A percentile compares a stretch with the other conserved stretches of the same genome.
These are phyloP conservation scores for Amphiura filiformis DNA, from an alignment of 35 echinoderm and acorn worm genomes.

Conservation along the genomic window DNA sequence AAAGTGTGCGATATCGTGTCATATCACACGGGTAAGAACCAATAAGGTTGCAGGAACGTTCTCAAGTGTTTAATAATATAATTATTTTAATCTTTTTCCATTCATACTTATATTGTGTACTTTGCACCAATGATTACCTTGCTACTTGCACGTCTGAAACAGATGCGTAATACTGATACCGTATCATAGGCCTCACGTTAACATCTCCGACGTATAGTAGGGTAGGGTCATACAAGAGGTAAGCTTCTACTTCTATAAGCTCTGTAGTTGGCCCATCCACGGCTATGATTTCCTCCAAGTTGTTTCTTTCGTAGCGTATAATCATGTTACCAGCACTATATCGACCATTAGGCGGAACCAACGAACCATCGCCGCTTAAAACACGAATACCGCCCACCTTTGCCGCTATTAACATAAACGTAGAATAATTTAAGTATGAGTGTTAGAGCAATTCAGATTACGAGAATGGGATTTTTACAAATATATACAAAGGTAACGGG, in stretches of 20 bases:
- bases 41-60: no score
- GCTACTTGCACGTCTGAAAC: not conserved
- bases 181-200: conserved; percentile 42
- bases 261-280: conserved; percentile 22
- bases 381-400: not conserved
- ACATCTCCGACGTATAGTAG: conserved; percentile 36
- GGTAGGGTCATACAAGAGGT: conserved; percentile 37
- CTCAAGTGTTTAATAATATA: no score
- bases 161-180: conserved; percentile 43
- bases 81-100: no score
- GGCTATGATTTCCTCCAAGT: conserved; percentile 16
- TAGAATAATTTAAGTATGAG: not conserved
- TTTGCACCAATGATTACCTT: no score
- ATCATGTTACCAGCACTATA: conserved; percentile 46
- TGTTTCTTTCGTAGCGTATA: conserved; percentile 32
- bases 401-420: not conserved
- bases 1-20: no score
- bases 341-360: conserved; percentile 23
- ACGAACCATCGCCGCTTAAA: conserved; percentile 37
- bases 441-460: not conserved
- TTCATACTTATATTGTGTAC: no score
- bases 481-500: not conserved
- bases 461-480: not conserved
- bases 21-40: no score
- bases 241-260: conserved; percentile 24